Percentiles rank a stretch among this genome's conserved stretches.
These are phyloP conservation scores for Drymodes brunneopygia DNA, from an alignment of 2,113 vertebrate species.

Conservation along the genomic window DNA sequence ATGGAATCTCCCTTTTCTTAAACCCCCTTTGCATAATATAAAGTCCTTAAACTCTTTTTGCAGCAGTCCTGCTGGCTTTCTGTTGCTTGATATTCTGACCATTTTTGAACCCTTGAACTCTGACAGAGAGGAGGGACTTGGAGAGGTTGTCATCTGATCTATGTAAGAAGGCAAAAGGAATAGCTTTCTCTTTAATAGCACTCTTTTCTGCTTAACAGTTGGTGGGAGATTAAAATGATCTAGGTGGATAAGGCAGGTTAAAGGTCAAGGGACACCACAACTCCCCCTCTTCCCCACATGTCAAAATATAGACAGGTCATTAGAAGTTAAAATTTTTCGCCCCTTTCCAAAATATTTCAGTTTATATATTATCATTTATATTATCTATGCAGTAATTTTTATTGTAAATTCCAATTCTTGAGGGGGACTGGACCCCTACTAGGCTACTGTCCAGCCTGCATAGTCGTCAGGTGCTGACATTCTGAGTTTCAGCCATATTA, in stretches of 20 bases:
- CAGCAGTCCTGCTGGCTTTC: constrained; percentile 61
- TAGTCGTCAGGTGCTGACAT: constrained; percentile 86
- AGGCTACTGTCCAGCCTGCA: constrained; percentile 81
- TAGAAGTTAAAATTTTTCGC: constrained; percentile 57
- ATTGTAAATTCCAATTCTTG: constrained; percentile 75
- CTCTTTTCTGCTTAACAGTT: constrained; percentile 84
- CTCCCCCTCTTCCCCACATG: constrained; percentile 61
- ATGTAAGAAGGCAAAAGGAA: constrained; percentile 72
- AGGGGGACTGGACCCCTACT: constrained; percentile 80
- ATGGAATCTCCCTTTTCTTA: neutral
- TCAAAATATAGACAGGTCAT: constrained; percentile 69
- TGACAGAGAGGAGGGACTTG: constrained; percentile 73
- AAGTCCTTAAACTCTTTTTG: constrained; percentile 62
- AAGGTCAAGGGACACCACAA: constrained; percentile 78
- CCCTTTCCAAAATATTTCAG: constrained; percentile 34
- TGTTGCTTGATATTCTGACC: constrained; percentile 71
- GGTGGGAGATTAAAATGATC: constrained; percentile 91
- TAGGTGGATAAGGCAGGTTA: constrained; percentile 75
- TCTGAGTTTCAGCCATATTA: constrained; percentile 92
- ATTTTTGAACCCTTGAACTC: constrained; percentile 78
- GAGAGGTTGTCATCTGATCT: constrained; percentile 75
- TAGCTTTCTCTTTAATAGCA: constrained; percentile 77
- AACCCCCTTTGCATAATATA: constrained; percentile 41
- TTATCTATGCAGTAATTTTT: constrained; percentile 64
- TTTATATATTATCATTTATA: neutral